A percentile compares a stretch with the other conserved stretches of the same genome.
Conservation (phyloP, 2,113 vertebrate genomes). For the Dipodomys stephensi region DNA sequence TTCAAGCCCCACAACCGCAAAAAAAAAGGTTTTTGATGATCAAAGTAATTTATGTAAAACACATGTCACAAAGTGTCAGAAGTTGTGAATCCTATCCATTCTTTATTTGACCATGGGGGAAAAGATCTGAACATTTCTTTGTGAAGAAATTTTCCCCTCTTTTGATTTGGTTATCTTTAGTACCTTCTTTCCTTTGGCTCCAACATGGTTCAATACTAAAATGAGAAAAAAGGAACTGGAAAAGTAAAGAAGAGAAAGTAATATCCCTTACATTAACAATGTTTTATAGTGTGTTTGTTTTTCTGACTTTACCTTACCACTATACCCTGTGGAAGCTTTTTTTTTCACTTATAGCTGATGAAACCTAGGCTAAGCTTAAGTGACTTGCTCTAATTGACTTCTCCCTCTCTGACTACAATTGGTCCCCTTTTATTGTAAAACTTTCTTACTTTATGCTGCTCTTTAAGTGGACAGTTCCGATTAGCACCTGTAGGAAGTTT, state of each 20-base stretch:
- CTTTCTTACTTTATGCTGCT: background rate
- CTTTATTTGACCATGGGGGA: background rate
- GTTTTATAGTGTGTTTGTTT: background rate
- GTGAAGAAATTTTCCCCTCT: background rate
- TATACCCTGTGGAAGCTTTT: background rate
- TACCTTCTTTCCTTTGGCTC: background rate
- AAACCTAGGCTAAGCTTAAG: background rate
- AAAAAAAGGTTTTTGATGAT: background rate
- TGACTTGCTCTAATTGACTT: background rate
- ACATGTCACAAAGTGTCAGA: background rate
- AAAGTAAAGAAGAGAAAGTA: background rate
- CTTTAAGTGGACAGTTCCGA: accelerated
- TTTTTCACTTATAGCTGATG: background rate
- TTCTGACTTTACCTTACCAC: background rate
- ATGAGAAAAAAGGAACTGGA: background rate
- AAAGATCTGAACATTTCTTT: background rate
- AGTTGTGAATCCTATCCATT: background rate
- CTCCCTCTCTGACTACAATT: background rate
- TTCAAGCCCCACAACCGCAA: too few relatives aligned
- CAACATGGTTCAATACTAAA: background rate
- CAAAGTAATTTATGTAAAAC: background rate
- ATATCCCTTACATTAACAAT: background rate
- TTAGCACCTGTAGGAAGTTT: background rate
- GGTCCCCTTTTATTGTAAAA: background rate
- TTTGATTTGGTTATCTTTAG: background rate